These are phyloP conservation scores for Ceriagrion tenellum DNA, from an alignment of 2,888 invertebrate genomes.

Conservation along the genomic window DNA sequence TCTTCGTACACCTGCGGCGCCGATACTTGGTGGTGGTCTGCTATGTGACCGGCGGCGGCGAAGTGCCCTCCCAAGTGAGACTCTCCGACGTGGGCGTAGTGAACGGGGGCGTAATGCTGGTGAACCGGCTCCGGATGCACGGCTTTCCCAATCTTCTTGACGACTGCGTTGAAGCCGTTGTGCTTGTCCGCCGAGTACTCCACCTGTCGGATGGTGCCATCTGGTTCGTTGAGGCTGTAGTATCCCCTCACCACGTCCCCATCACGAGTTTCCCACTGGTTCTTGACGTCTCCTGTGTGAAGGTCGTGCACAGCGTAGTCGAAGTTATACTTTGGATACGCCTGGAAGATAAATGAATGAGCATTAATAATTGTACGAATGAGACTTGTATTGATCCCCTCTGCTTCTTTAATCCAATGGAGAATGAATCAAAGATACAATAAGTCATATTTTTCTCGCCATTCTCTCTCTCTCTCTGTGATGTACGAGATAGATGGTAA, in stretches of 20 bases:
- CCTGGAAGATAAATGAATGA: not conserved
- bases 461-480: too few relatives aligned
- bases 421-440: too few relatives aligned
- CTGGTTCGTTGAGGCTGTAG: not conserved
- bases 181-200: not conserved
- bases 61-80: not conserved
- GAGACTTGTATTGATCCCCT: too few relatives aligned
- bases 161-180: slow-evolving; percentile 7
- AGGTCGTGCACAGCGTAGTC: slow-evolving; percentile 1
- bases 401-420: too few relatives aligned
- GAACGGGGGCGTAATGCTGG: not conserved
- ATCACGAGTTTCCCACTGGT: not conserved
- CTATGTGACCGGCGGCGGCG: not conserved
- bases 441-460: too few relatives aligned
- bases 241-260: not conserved
- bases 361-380: too few relatives aligned
- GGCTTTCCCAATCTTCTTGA: not conserved
- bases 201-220: not conserved
- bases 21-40: not conserved
- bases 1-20: not conserved
- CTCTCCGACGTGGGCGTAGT: not conserved
- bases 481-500: too few relatives aligned
- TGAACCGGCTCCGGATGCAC: slow-evolving; percentile 7
- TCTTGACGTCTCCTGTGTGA: not conserved
- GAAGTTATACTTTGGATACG: slow-evolving; percentile 4